Evolutionary conservation across 2,797 vertebrate genomes (phyloP).

Genomic region (Oreonectes daqikongensis): DNA sequence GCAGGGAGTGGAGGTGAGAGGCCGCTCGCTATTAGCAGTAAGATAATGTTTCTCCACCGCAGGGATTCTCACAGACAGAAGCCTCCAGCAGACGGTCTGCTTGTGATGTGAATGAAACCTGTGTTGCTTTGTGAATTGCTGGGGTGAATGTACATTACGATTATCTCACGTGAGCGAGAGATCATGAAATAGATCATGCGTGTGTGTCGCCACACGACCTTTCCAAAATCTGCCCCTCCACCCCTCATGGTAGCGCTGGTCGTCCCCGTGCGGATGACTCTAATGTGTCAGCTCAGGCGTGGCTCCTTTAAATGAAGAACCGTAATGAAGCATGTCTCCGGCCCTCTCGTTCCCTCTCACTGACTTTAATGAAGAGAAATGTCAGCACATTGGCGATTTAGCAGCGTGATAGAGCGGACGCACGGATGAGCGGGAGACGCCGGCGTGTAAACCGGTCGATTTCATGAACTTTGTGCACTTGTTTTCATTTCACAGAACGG

Average conservation of each 20-base stretch:
- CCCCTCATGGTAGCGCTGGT: neutral
- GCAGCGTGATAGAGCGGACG: constrained; percentile 17
- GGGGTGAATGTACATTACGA: too few species aligned
- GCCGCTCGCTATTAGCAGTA: constrained; percentile 21
- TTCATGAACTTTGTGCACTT: constrained; percentile 10
- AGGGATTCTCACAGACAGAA: neutral
- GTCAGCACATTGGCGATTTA: constrained; percentile 43
- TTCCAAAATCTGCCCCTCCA: constrained; percentile 5
- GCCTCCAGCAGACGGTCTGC: neutral
- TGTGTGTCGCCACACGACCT: constrained; percentile 14
- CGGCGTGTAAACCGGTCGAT: neutral
- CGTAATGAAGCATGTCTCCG: constrained; percentile 44
- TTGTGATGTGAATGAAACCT: neutral
- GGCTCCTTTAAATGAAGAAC: constrained; percentile 40
- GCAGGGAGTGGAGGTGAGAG: constrained; percentile 95
- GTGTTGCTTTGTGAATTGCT: neutral
- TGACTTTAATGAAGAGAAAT: constrained; percentile 53
- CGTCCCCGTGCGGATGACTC: constrained; percentile 31
- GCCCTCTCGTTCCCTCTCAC: constrained; percentile 33
- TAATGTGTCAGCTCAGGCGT: constrained; percentile 45
- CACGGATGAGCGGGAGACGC: constrained; percentile 1
- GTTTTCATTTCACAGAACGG: too few species aligned
- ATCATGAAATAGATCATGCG: constrained; percentile 1
- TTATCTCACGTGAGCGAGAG: neutral
- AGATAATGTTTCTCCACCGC: neutral